phyloP scores from a whole-genome alignment of 2,888 invertebrate species.

The Diaphora mendica region DNA sequence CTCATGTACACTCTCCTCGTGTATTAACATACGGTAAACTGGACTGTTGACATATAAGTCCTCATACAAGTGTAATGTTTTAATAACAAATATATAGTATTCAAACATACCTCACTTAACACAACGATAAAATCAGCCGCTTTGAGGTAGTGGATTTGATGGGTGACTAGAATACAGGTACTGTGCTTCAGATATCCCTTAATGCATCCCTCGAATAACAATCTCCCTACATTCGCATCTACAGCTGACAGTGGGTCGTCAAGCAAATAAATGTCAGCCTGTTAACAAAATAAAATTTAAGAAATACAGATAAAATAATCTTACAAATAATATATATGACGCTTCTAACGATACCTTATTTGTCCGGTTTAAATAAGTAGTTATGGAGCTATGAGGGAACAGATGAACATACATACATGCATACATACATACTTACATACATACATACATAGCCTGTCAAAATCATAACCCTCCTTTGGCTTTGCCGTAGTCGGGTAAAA shows the following conservation, averaged over 20 bases:
- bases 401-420: no score
- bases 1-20: no score
- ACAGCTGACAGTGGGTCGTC: conserved; percentile 95
- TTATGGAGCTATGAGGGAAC: no score
- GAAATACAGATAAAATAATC: not conserved
- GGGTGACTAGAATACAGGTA: conserved; percentile 93
- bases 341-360: no score
- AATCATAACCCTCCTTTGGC: no score
- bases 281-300: conserved; percentile 30
- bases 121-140: conserved; percentile 84
- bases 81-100: not conserved
- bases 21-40: no score
- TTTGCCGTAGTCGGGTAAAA: no score
- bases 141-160: conserved; percentile 90
- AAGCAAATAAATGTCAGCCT: conserved; percentile 92
- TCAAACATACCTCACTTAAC: conserved; percentile 74
- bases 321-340: not conserved
- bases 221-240: conserved; percentile 91
- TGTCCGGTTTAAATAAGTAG: no score
- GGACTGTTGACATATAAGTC: no score
- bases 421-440: no score
- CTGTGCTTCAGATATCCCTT: conserved; percentile 87
- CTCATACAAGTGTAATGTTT: no score
- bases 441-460: no score
- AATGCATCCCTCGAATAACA: conserved; percentile 92